A percentile compares a stretch with the other conserved stretches of the same genome.
These are phyloP conservation scores for Epiblema foenella DNA, from an alignment of 2,888 invertebrate genomes.

Conservation along the genomic window DNA sequence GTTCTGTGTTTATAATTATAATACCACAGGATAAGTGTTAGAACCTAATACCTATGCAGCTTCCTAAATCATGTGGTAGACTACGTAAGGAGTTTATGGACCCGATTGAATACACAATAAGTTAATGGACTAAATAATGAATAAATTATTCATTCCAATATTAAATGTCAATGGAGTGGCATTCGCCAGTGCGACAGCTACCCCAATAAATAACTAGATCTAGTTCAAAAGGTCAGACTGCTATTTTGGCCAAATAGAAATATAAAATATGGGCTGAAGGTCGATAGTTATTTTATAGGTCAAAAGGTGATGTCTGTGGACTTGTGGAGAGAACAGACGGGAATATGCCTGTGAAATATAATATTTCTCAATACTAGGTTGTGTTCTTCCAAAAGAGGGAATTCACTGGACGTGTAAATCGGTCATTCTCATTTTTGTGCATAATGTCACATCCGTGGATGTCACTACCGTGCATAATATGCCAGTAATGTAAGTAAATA, in stretches of 20 bases:
- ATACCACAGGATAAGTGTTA: background rate
- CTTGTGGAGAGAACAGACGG: conserved; percentile 10
- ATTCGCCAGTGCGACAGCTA: conserved; percentile 33
- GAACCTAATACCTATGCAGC: background rate
- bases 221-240: conserved; percentile 48
- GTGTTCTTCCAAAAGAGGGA: too few relatives aligned
- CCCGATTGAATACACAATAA: conserved; percentile 23
- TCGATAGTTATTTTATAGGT: conserved; percentile 33
- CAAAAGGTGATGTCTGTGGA: conserved; percentile 31
- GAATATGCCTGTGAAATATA: background rate
- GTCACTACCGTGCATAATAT: too few relatives aligned
- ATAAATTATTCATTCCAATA: conserved; percentile 28
- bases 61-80: background rate
- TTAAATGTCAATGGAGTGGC: conserved; percentile 17
- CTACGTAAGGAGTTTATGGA: background rate
- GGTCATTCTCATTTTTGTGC: too few relatives aligned
- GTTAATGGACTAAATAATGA: conserved; percentile 21
- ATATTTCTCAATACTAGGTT: too few relatives aligned
- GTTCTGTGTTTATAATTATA: too few relatives aligned
- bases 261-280: conserved; percentile 26
- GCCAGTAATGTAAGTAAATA: too few relatives aligned
- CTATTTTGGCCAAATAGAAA: conserved; percentile 45
- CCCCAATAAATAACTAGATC: conserved; percentile 43
- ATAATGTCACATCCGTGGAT: too few relatives aligned
- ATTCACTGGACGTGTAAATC: too few relatives aligned